Base-by-base conservation (phyloP, 2,797 vertebrate genomes). In the Acanthurus tractus region DNA sequence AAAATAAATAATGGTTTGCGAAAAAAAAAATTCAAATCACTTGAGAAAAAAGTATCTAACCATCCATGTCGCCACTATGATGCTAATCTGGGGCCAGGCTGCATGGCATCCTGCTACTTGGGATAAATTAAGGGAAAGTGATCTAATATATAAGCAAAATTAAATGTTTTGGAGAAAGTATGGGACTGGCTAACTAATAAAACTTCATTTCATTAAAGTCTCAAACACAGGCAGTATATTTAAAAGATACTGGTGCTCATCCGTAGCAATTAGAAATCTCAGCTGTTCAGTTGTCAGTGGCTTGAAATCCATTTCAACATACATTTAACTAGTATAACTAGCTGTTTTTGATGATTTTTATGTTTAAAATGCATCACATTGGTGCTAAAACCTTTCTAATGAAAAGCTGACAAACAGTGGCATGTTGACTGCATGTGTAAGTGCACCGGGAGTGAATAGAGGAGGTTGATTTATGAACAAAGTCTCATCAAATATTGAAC, bases 401-500 rank as follows among this genome's bases (percentile, higher is more conserved):
- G 55, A 76, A 73, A 79, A 52, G 59, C 66, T 80, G 70, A 82
- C 72, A 83, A 77, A 76, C 62, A 63, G 64, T 66, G 12, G 53
- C 17, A 38, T 53, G 46, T 70, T 63, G 50, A 29, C 29, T 0
- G 22, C 7, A 5, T 57, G 46, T 79, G 83, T 76, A 86, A 53
- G 79, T 52, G 45, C 38, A 74, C 64, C 78, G 36, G 10, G 52
- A 81, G 84, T 71, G 83, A 86, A 78, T 25, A 84, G 66, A 79
- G 40, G 53, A 65, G 53, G 81, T 57, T 78, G 88, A 93, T 93
- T 89, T 84, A 91, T 93, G 88, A 86, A 90, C 84, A 90, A 83
- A 88, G 77, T 68, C 91, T 93, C 93, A 91, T 93, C 84, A 93
- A 92, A 92, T 90, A 94, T 93, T 93, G 59, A 94, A 84, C 81